A percentile compares a stretch with the other conserved stretches of the same genome.
Evolutionary conservation across 2,797 vertebrate genomes (phyloP).

Genomic region (Alauda arvensis): DNA sequence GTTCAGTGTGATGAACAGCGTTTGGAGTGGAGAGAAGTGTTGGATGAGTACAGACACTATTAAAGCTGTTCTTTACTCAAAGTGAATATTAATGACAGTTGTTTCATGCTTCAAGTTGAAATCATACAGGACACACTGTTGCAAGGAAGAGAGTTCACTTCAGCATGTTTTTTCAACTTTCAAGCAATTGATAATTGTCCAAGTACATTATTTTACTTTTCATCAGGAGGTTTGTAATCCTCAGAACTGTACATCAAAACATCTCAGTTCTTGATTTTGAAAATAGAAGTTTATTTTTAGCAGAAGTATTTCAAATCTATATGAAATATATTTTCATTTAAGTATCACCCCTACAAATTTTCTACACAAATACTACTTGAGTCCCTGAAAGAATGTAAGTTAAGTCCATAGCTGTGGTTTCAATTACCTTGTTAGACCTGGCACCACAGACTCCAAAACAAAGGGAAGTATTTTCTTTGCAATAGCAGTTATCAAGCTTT

Average conservation of each 20-base stretch:
- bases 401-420: not conserved
- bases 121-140: not conserved
- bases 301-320: not conserved
- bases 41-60: constrained; percentile 55
- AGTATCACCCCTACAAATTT: not conserved
- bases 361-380: not conserved
- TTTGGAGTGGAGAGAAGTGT: constrained; percentile 49
- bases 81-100: constrained; percentile 63
- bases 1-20: constrained; percentile 41
- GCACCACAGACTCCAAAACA: not conserved
- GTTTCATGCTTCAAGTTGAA: constrained; percentile 25
- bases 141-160: not conserved
- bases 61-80: constrained; percentile 63
- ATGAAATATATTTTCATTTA: not conserved
- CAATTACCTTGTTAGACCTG: not conserved
- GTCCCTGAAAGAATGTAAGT: not conserved
- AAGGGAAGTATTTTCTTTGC: not conserved
- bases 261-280: not conserved
- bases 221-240: not conserved
- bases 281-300: not conserved
- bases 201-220: not conserved
- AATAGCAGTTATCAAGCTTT: not conserved
- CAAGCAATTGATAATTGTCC: not conserved
- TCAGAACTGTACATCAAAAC: not conserved
- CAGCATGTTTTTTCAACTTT: not conserved